A percentile compares a stretch with the other conserved stretches of the same genome.
phyloP scores from a whole-genome alignment of 2,797 vertebrate species.

The Austrolebias charrua region DNA sequence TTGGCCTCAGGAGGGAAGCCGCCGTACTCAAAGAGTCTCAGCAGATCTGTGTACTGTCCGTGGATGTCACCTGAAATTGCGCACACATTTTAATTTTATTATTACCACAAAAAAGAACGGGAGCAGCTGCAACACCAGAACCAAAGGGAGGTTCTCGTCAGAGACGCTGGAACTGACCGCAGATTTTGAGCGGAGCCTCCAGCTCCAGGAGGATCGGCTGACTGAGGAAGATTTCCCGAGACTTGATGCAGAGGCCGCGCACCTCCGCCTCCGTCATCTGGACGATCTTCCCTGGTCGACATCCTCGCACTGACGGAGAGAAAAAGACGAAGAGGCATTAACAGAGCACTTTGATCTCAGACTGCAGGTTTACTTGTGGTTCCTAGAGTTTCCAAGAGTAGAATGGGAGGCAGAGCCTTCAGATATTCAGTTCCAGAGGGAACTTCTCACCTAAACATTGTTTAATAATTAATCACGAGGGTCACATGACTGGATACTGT shows the following conservation, averaged over 20 bases:
- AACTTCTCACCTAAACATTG: neutral
- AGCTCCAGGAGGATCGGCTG: conserved; percentile 98
- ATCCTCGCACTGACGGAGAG: conserved; percentile 89
- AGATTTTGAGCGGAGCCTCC: conserved; percentile 97
- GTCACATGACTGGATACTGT: neutral
- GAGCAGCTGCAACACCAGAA: too few species aligned
- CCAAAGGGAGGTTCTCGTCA: neutral
- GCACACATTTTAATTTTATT: too few species aligned
- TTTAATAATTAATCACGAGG: too few species aligned
- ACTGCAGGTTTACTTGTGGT: too few species aligned
- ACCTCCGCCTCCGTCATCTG: conserved; percentile 99
- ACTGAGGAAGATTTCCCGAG: conserved; percentile 98
- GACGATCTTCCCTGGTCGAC: conserved; percentile 97
- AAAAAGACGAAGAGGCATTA: neutral
- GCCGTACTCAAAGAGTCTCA: conserved; percentile 93
- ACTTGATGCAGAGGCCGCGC: conserved; percentile 96
- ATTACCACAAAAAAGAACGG: too few species aligned
- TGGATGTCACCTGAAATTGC: conserved; percentile 91
- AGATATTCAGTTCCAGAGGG: too few species aligned
- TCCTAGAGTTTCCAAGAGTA: too few species aligned
- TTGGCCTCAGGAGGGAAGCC: conserved; percentile 96
- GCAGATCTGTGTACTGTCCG: conserved; percentile 95
- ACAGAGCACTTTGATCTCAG: neutral
- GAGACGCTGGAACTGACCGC: conserved; percentile 80
- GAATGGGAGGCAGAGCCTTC: too few species aligned